phyloP scores from a whole-genome alignment of 2,888 invertebrate species.

The Heliconius cydno region DNA sequence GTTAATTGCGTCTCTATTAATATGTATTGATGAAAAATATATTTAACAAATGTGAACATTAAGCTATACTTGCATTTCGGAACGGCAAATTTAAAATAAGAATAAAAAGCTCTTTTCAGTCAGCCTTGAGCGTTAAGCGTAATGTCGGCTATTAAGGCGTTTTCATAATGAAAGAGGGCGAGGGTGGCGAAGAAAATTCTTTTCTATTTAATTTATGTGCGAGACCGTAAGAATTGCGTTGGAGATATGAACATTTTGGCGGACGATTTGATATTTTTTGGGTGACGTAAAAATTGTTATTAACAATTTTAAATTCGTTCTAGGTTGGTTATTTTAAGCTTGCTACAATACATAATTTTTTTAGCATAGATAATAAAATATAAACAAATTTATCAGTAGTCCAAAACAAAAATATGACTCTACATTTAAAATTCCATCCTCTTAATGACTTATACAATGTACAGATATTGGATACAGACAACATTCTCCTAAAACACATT shows the following conservation, averaged over 20 bases:
- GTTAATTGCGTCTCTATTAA: neutral
- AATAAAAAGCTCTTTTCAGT: constrained; percentile 39
- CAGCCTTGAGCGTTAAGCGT: constrained; percentile 46
- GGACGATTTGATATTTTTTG: neutral
- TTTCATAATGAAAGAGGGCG: constrained; percentile 49
- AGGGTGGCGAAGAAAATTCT: constrained; percentile 38
- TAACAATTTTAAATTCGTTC: too few relatives aligned
- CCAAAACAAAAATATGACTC: too few relatives aligned
- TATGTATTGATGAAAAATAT: neutral
- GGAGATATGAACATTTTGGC: constrained; percentile 8
- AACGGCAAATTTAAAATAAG: constrained; percentile 30
- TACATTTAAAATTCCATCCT: too few relatives aligned
- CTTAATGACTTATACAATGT: too few relatives aligned
- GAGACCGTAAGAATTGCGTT: constrained; percentile 26
- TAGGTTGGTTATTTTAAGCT: too few relatives aligned
- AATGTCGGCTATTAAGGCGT: constrained; percentile 48
- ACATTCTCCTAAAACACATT: too few relatives aligned
- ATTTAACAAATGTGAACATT: neutral
- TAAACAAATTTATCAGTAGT: too few relatives aligned
- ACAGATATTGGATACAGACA: too few relatives aligned
- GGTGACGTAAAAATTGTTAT: neutral
- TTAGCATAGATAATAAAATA: too few relatives aligned
- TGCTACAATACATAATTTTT: too few relatives aligned
- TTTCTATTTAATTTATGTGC: constrained; percentile 41
- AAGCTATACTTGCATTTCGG: constrained; percentile 27